Evolutionary conservation across 2,113 vertebrate species (phyloP).

Genomic region (Steatornis caripensis): DNA sequence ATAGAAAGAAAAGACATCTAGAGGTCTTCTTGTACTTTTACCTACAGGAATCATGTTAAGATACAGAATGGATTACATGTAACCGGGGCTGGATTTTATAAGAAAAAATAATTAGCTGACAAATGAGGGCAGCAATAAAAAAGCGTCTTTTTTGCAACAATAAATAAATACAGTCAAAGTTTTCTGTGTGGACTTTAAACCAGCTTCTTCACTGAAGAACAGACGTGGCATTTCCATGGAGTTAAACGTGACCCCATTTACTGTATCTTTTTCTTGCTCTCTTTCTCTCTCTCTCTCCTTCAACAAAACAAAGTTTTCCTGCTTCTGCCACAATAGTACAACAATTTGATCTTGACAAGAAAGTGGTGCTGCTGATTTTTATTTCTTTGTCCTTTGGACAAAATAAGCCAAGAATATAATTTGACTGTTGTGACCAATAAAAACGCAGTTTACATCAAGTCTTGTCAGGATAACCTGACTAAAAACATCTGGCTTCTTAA

Average conservation of each 20-base stretch:
- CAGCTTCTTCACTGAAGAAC: slow-evolving; percentile 90
- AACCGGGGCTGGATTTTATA: slow-evolving; percentile 77
- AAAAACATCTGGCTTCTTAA: slow-evolving; percentile 79
- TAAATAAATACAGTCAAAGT: slow-evolving; percentile 87
- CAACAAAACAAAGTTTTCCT: slow-evolving; percentile 76
- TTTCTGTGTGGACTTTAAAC: slow-evolving; percentile 83
- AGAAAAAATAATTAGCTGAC: slow-evolving; percentile 88
- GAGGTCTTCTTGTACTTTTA: slow-evolving; percentile 80
- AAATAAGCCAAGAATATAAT: slow-evolving; percentile 80
- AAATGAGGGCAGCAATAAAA: slow-evolving; percentile 87
- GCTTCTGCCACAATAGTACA: slow-evolving; percentile 80
- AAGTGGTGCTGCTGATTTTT: slow-evolving; percentile 79
- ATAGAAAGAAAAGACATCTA: slow-evolving; percentile 86
- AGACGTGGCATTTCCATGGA: slow-evolving; percentile 83
- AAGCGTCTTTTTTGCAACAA: slow-evolving; percentile 87
- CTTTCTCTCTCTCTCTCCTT: slow-evolving; percentile 70
- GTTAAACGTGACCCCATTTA: slow-evolving; percentile 77
- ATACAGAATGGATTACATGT: slow-evolving; percentile 79
- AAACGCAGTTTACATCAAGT: slow-evolving; percentile 78
- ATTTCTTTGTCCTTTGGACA: slow-evolving; percentile 84
- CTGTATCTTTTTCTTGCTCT: slow-evolving; percentile 72
- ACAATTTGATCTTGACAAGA: slow-evolving; percentile 81
- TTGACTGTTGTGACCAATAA: slow-evolving; percentile 78
- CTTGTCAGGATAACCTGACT: slow-evolving; percentile 79
- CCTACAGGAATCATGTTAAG: slow-evolving; percentile 85